Base-by-base conservation (phyloP, 2,797 vertebrate genomes). In the Falco columbarius region DNA sequence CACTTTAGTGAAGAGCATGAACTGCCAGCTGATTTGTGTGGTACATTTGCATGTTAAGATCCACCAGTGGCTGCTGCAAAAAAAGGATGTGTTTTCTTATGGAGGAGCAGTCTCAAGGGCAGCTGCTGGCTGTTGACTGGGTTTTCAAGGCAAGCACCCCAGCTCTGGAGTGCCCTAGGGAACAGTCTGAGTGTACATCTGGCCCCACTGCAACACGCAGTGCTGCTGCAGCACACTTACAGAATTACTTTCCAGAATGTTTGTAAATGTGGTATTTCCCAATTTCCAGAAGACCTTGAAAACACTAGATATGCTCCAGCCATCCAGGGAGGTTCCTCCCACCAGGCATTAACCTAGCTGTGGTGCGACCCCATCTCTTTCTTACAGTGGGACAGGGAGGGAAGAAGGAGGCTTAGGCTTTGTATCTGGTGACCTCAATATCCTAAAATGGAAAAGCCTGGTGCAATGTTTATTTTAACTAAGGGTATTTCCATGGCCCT, bases 381-480 rank as follows among this genome's bases (percentile, higher is more conserved):
- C 70, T 75, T 82, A 55, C 3, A 38, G 47, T 17, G 18, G 10
- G 29, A 59, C 7, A 40, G 26, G 22, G 62, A 84, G 12, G 21
- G 10, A 76, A 81, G 70, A 54, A 76, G 23, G 36, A 80, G 29
- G 21, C 32, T 80, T 67, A 86, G 86, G 40, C 55, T 90, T 91
- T 81, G 49, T 6, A 47, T 49, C 10, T 73, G 40, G 12, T 81
- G n/a, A 83, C 18, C 75, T 73, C 40, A 52, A 5, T 62, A 42
- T n/a, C 86, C 70, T 81, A 81, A 89, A 93, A 90, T 72, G 77
- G 75, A 89, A 91, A 81, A 94, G 52, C 16, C 32, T 75, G 58
- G 34, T 91, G 49, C 46, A 75, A n/a, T 44, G 16, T 93, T 93
- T 96, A 81, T 91, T 94, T 96, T 94, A 86, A 91, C 68, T 70